Percentiles rank a stretch among this genome's conserved stretches.
phyloP scores from a whole-genome alignment of 23 tunicate genomes.

The Trididemnum nubilum region DNA sequence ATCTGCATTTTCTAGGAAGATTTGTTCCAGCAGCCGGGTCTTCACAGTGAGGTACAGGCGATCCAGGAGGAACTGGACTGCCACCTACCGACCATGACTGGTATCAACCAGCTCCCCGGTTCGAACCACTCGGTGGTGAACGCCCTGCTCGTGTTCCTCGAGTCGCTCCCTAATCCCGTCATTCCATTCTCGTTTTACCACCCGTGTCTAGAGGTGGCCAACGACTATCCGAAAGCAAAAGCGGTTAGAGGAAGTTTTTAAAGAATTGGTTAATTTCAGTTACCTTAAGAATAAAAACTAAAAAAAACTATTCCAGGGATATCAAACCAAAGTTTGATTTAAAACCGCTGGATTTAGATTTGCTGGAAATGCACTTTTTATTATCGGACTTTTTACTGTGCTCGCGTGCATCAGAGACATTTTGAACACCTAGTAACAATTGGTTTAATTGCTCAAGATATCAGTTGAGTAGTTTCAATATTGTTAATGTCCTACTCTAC shows the following conservation, averaged over 20 bases:
- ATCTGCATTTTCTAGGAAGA: conserved; percentile 41
- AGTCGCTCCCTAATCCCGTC: conserved; percentile 81
- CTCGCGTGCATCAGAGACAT: too few relatives aligned
- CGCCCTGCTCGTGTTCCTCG: conserved; percentile 77
- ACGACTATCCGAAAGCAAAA: not conserved
- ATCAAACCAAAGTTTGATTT: too few relatives aligned
- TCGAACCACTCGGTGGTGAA: conserved; percentile 85
- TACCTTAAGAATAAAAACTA: too few relatives aligned
- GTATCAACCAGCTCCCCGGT: conserved; percentile 37
- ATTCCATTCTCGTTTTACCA: conserved; percentile 59
- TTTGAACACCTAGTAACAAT: too few relatives aligned
- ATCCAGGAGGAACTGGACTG: conserved; percentile 72
- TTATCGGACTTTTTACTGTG: too few relatives aligned
- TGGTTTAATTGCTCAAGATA: too few relatives aligned
- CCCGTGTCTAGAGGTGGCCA: conserved; percentile 43
- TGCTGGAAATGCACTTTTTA: not conserved
- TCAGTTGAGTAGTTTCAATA: too few relatives aligned
- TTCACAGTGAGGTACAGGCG: conserved; percentile 59
- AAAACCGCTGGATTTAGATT: too few relatives aligned
- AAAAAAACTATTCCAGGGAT: too few relatives aligned
- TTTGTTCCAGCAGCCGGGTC: conserved; percentile 87
- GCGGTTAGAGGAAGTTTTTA: not conserved
- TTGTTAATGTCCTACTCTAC: too few relatives aligned
- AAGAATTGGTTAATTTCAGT: not conserved
- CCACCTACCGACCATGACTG: not conserved